phyloP scores from a whole-genome alignment of 2,888 invertebrate species.

The Stenotaenia linearis region DNA sequence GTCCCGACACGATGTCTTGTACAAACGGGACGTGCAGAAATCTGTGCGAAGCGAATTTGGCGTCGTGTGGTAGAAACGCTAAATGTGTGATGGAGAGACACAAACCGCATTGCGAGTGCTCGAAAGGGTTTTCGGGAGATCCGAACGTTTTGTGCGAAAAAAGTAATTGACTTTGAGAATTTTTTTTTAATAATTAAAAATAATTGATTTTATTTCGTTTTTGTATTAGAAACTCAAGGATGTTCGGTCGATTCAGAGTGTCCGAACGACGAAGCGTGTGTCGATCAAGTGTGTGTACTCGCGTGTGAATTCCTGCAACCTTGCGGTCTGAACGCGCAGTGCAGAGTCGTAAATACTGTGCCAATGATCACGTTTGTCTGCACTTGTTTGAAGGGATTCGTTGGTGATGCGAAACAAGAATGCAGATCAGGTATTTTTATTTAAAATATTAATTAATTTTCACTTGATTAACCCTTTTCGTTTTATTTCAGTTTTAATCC shows the following conservation, averaged over 20 bases:
- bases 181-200: neutral
- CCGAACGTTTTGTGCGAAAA: conserved; percentile 31
- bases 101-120: conserved; percentile 39
- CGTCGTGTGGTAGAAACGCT: conserved; percentile 53
- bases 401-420: conserved; percentile 55
- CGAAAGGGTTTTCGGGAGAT: conserved; percentile 39
- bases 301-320: conserved; percentile 55
- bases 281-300: conserved; percentile 75
- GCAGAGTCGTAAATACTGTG: conserved; percentile 57
- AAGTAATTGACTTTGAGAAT: conserved; percentile 34
- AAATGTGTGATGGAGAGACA: conserved; percentile 41
- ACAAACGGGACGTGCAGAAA: conserved; percentile 35
- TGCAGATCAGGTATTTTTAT: conserved; percentile 70
- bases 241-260: conserved; percentile 83
- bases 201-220: neutral
- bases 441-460: neutral
- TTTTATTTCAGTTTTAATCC: neutral
- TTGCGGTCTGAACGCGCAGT: conserved; percentile 37
- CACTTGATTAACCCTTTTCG: neutral
- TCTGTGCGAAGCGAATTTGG: conserved; percentile 38
- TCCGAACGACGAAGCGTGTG: conserved; percentile 64
- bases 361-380: conserved; percentile 49
- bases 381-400: conserved; percentile 57
- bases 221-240: conserved; percentile 56
- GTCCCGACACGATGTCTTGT: conserved; percentile 45